Percentiles rank a stretch among this genome's conserved stretches.
phyloP scores from a whole-genome alignment of 2,113 vertebrate genomes.

The Tinamus guttatus region DNA sequence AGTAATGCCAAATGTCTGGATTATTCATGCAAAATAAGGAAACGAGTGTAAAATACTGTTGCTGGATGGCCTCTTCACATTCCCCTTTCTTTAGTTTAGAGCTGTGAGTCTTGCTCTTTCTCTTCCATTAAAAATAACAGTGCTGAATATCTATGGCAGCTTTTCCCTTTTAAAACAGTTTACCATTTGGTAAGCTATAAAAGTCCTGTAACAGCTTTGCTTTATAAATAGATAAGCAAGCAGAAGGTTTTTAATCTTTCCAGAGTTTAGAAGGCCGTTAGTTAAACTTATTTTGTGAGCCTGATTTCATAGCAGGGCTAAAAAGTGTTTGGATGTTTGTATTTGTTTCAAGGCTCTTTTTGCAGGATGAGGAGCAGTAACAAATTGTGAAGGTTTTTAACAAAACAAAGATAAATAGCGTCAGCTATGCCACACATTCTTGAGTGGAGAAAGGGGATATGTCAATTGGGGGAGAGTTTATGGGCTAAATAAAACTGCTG shows the following conservation, averaged over 20 bases:
- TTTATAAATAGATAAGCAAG: neutral
- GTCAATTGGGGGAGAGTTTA: conserved; percentile 21
- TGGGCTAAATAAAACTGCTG: conserved; percentile 29
- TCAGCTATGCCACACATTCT: conserved; percentile 29
- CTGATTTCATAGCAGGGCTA: neutral
- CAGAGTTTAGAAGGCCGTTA: neutral
- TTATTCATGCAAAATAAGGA: neutral
- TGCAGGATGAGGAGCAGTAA: neutral
- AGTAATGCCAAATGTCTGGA: neutral
- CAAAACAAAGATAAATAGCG: conserved; percentile 36
- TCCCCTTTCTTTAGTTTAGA: neutral
- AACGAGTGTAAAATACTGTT: neutral
- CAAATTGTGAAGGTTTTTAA: neutral
- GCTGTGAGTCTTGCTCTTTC: neutral
- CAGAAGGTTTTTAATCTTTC: neutral
- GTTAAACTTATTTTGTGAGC: neutral
- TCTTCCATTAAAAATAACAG: neutral
- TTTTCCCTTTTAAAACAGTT: conserved; percentile 14
- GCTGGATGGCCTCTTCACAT: neutral
- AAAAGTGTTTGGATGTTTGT: neutral
- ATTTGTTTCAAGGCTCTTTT: conserved; percentile 3
- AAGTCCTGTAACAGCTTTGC: neutral
- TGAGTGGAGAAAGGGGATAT: conserved; percentile 12
- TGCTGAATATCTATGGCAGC: neutral
- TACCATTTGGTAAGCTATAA: neutral